Evolutionary conservation across 2,888 invertebrate genomes (phyloP).

Genomic region (Taphrorychus bicolor): DNA sequence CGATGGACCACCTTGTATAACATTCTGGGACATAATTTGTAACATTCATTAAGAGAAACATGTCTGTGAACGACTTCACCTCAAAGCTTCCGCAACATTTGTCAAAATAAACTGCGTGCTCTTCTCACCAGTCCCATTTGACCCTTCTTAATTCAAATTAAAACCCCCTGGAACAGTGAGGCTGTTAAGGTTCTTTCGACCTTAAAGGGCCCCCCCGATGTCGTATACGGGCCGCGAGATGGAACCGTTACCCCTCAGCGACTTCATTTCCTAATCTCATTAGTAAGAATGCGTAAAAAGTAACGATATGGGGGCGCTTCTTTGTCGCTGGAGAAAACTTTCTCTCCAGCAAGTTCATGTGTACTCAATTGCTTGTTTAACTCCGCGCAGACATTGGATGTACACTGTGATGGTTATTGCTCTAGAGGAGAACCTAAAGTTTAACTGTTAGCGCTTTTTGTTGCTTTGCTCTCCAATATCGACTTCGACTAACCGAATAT

Average conservation of each 20-base stretch:
- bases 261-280: conserved; percentile 33
- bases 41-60: too few species aligned
- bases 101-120: too few species aligned
- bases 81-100: too few species aligned
- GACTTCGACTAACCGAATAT: conserved; percentile 1
- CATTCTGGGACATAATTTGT: too few species aligned
- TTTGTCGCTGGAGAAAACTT: conserved; percentile 22
- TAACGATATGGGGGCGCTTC: conserved; percentile 32
- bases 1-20: too few species aligned
- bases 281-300: conserved; percentile 37
- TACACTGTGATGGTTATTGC: conserved; percentile 1
- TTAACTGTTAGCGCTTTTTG: not conserved
- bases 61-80: too few species aligned
- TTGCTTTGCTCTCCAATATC: not conserved
- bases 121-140: too few species aligned
- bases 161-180: not conserved
- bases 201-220: not conserved
- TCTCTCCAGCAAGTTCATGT: conserved; percentile 24
- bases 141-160: conserved; percentile 6
- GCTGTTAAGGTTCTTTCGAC: not conserved
- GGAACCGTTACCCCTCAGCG: conserved; percentile 14
- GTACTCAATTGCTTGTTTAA: conserved; percentile 31
- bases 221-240: conserved; percentile 14
- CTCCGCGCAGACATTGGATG: conserved; percentile 3
- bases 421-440: not conserved